These are phyloP conservation scores for Silurus aristotelis DNA, from an alignment of 2,797 vertebrate genomes.

Conservation along the genomic window DNA sequence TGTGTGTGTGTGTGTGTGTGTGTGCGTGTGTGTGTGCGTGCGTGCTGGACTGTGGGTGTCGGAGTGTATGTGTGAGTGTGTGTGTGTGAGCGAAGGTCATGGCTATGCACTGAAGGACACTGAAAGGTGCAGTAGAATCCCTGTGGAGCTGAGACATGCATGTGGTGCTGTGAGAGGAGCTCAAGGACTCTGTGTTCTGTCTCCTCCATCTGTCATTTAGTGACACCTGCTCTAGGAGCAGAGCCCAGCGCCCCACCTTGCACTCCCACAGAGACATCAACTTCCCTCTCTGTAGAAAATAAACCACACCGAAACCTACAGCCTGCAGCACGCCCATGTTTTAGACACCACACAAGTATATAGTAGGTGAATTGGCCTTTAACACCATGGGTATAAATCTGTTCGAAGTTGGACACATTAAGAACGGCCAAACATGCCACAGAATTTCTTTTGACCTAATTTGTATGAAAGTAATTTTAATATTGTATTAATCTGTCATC, in stretches of 20 bases:
- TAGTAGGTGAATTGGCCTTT: neutral
- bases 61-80: constrained; percentile 23
- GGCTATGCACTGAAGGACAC: constrained; percentile 43
- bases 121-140: constrained; percentile 37
- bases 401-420: neutral
- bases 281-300: constrained; percentile 26
- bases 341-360: neutral
- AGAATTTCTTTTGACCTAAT: neutral
- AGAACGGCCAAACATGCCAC: neutral
- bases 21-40: constrained; percentile 13
- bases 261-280: constrained; percentile 27
- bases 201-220: constrained; percentile 68
- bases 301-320: constrained; percentile 27
- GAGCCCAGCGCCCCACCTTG: constrained; percentile 38
- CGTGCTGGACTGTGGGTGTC: constrained; percentile 1
- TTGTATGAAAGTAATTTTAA: neutral
- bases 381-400: neutral
- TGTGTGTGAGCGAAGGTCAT: constrained; percentile 40
- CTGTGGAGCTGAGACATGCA: constrained; percentile 24
- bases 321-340: constrained; percentile 6
- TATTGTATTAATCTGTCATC: neutral
- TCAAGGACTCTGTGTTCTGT: constrained; percentile 67
- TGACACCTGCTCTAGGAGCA: constrained; percentile 55
- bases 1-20: neutral
- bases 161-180: constrained; percentile 54